Evolutionary conservation across 2,113 vertebrate species (phyloP).

Genomic region (Labeo catla): DNA sequence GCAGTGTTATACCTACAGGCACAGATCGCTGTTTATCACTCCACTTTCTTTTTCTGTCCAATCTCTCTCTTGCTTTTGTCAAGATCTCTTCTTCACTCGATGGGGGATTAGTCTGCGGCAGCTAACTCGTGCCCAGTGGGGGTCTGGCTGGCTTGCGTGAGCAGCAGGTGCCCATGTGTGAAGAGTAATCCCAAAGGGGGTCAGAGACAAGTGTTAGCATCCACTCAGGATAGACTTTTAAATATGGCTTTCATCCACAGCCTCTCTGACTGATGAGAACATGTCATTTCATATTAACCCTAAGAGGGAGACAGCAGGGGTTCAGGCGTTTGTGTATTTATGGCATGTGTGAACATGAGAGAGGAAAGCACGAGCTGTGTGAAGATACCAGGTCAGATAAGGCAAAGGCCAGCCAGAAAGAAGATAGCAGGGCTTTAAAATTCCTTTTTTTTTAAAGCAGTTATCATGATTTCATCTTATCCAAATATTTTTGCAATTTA

Average conservation of each 20-base stretch:
- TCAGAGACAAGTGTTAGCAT: slow-evolving; percentile 34
- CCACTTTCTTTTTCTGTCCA: not conserved
- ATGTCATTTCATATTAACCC: slow-evolving; percentile 50
- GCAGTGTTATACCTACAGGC: not conserved
- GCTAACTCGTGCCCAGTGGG: slow-evolving; percentile 2
- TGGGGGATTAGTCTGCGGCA: not conserved
- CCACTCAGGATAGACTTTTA: not conserved
- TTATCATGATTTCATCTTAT: not conserved
- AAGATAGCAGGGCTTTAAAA: not conserved
- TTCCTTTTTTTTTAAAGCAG: not conserved
- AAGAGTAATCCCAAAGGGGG: slow-evolving; percentile 23
- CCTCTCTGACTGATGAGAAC: slow-evolving; percentile 40
- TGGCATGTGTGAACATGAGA: slow-evolving; percentile 34
- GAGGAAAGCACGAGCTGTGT: not conserved
- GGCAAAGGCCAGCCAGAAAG: not conserved
- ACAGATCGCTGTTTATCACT: not conserved
- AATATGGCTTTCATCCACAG: slow-evolving; percentile 9
- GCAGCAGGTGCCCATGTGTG: not conserved
- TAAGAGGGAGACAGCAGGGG: slow-evolving; percentile 32
- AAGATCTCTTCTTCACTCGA: slow-evolving; percentile 12
- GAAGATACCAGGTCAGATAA: not conserved
- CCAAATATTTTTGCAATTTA: too few relatives aligned
- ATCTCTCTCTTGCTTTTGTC: slow-evolving; percentile 24
- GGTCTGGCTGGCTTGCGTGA: not conserved
- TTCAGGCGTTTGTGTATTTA: slow-evolving; percentile 31